Evolutionary conservation across 1,140 invertebrate species (phyloP).

Genomic region (Melipona quadrifasciata): DNA sequence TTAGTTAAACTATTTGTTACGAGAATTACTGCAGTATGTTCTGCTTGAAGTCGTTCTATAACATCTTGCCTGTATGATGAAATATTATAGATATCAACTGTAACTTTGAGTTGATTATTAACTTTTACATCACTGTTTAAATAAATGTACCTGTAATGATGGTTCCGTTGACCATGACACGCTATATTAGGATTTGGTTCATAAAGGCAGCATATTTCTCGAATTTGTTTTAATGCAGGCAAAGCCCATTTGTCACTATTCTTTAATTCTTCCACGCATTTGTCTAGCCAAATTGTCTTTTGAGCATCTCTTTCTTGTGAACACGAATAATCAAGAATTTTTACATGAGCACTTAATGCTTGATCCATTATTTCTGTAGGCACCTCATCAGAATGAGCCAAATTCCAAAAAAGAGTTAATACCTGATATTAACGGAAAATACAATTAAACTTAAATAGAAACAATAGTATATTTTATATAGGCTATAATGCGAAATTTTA

Average conservation of each 20-base stretch:
- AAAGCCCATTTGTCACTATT: constrained; percentile 94
- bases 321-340: constrained; percentile 99
- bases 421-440: constrained; percentile 83
- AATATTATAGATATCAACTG: constrained; percentile 12
- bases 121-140: not conserved
- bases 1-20: constrained; percentile 95
- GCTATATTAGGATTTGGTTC: constrained; percentile 89
- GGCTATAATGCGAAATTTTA: not conserved
- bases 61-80: constrained; percentile 86
- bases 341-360: constrained; percentile 96
- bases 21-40: constrained; percentile 95
- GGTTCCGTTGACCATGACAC: constrained; percentile 84
- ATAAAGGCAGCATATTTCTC: constrained; percentile 97
- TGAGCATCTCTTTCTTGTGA: constrained; percentile 97
- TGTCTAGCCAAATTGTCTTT: constrained; percentile 97
- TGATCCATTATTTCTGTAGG: constrained; percentile 99
- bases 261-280: constrained; percentile 97
- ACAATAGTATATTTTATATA: not conserved
- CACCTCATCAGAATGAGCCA: constrained; percentile 97
- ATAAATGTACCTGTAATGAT: constrained; percentile 85
- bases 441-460: constrained; percentile 13
- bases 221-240: constrained; percentile 96
- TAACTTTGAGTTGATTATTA: not conserved
- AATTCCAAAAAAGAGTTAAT: constrained; percentile 97
- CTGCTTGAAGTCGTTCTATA: constrained; percentile 94